Base-by-base conservation (phyloP, 2,888 invertebrate species). In the Calameuta pallipes region DNA sequence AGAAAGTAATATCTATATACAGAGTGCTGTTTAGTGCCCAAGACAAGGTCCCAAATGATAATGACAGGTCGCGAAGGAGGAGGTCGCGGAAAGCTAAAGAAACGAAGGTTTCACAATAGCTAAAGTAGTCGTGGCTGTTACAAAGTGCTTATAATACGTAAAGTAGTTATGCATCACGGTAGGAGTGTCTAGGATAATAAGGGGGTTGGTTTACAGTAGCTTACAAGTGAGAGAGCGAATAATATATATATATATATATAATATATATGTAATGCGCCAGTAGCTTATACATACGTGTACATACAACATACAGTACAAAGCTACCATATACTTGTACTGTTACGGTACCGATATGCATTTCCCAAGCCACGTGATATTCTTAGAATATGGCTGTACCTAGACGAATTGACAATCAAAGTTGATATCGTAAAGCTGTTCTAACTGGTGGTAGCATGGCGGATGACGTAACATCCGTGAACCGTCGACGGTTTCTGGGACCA, bases 111-210 rank as follows among this genome's bases (percentile, higher is more conserved):
- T 74, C 36, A 35, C 74, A 74, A 74, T 34, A 2, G 56, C 56
- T 56, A 56, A 56, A 56, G 56, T 23, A 36, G 31, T 36, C 36
- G 74, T 33, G 36, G 36, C 34, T 30, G 36, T 74, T 74, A 70
- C 80, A 82, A 78, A 84, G 84, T 56, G 56, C 56, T 84, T 83
- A 84, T 82, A 79, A 82, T 80, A 80, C 83, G 83, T 81, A 80
- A 82, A 80, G 83, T 81, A 83, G 83, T 84, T 83, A 81, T 82
- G 83, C 83, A 83, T 84, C 86, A 82, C 82, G 86, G 85, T 87
- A 85, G 85, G 84, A 88, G 86, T 82, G 84, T 83, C 85, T 83
- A 78, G 82, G 84, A 86, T 88, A 88, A 88, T 88, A 84, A 88
- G 86, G 85, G 88, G 85, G 80, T 79, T 81, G 82, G 82, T 79